Conservation (phyloP, 1,140 invertebrate species). For the Eurosta solidaginis region DNA sequence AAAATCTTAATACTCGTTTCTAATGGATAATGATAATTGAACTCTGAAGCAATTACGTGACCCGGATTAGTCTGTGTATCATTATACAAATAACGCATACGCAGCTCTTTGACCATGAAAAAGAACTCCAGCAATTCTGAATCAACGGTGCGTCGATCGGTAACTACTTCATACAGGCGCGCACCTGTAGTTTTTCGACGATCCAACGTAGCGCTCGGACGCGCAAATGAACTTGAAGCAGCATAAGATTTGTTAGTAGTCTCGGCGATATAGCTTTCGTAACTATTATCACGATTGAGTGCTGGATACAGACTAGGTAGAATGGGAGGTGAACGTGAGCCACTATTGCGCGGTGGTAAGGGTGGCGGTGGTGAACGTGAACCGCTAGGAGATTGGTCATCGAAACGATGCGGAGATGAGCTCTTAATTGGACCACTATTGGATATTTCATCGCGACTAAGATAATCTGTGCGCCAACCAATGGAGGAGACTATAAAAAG, state of each 20-base stretch:
- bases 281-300: background rate
- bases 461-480: conserved; percentile 62
- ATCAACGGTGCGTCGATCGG: conserved; percentile 70
- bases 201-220: conserved; percentile 49
- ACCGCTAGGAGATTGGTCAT: conserved; percentile 32
- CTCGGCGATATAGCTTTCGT: background rate
- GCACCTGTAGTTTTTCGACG: conserved; percentile 60
- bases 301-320: background rate
- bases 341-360: conserved; percentile 64
- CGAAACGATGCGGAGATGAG: background rate
- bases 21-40: conserved; percentile 75
- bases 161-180: conserved; percentile 74
- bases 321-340: background rate
- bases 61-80: conserved; percentile 78
- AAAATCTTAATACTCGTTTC: conserved; percentile 85
- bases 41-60: conserved; percentile 79
- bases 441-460: background rate
- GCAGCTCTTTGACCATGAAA: conserved; percentile 68
- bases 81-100: conserved; percentile 69
- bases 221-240: background rate
- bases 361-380: conserved; percentile 56
- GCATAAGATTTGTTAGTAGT: background rate
- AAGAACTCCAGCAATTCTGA: conserved; percentile 79
- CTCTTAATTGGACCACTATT: background rate
- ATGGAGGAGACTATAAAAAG: conserved; percentile 58